Evolutionary conservation across 2,113 vertebrate genomes (phyloP).

Genomic region (Hypocryptadius cinnamomeus): DNA sequence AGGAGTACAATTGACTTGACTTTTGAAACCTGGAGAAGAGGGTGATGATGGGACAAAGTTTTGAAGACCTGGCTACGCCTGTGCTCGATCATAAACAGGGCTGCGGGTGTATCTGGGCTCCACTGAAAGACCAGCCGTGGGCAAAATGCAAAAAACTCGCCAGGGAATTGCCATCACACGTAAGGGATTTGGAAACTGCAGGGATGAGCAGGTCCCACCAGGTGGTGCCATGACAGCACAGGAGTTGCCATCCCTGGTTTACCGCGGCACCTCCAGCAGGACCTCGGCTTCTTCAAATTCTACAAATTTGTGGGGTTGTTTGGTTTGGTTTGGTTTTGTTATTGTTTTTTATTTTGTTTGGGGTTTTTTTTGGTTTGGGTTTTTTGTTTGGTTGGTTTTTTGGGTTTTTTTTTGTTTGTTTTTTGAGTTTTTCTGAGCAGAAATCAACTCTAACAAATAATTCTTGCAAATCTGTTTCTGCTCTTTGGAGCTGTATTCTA

Average conservation of each 20-base stretch:
- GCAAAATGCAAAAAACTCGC: neutral
- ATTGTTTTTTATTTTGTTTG: neutral
- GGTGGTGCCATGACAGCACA: neutral
- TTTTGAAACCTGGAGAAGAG: neutral
- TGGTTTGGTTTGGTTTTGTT: neutral
- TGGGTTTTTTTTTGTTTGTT: neutral
- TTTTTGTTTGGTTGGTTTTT: neutral
- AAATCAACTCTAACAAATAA: neutral
- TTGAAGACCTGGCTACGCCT: accelerated
- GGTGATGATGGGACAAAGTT: neutral
- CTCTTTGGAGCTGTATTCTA: neutral
- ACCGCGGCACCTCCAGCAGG: accelerated
- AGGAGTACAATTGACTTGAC: neutral
- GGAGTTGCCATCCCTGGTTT: neutral
- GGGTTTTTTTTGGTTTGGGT: neutral
- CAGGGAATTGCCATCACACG: accelerated
- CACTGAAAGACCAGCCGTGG: accelerated
- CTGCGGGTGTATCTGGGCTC: neutral
- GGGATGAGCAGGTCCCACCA: neutral
- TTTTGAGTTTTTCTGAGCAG: neutral
- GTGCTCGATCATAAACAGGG: no score
- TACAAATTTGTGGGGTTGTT: neutral
- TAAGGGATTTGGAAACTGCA: neutral
- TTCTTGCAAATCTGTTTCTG: neutral
- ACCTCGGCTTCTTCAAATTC: neutral